Conservation (phyloP, 1,140 invertebrate species). For the Meloidogyne chitwoodi region DNA sequence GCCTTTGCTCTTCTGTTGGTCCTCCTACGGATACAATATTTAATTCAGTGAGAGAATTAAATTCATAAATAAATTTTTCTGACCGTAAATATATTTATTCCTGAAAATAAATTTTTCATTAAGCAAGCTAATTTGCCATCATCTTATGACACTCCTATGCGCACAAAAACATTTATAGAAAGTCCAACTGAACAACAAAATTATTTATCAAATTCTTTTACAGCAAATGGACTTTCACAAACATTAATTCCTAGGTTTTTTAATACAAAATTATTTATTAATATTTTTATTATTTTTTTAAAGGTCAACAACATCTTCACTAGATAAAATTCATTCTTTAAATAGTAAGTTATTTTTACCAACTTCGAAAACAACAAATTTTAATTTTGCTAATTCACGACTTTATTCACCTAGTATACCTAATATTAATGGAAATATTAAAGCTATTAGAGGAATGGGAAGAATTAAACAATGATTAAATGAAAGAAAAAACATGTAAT, state of each 20-base stretch:
- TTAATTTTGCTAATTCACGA: not conserved
- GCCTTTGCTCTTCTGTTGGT: not conserved
- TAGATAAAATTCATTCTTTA: not conserved
- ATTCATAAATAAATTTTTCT: no score
- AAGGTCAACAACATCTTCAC: not conserved
- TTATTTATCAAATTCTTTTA: not conserved
- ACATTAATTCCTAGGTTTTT: not conserved
- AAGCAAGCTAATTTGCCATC: not conserved
- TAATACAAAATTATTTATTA: not conserved
- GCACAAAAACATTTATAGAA: not conserved
- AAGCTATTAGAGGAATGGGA: not conserved
- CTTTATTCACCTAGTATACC: not conserved
- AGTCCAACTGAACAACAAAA: not conserved
- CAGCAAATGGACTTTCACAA: not conserved
- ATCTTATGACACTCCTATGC: not conserved
- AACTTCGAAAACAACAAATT: not conserved
- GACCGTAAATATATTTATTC: no score
- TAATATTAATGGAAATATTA: not conserved
- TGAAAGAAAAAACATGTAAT: no score
- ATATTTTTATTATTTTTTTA: not conserved
- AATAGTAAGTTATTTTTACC: not conserved
- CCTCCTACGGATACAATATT: not conserved
- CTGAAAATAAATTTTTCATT: no score
- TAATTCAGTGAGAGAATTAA: not conserved
- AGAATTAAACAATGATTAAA: not conserved